A percentile compares a stretch with the other conserved stretches of the same genome.
These are phyloP conservation scores for Mionectes macconnelli DNA, from an alignment of 2,113 vertebrate species.

Conservation along the genomic window DNA sequence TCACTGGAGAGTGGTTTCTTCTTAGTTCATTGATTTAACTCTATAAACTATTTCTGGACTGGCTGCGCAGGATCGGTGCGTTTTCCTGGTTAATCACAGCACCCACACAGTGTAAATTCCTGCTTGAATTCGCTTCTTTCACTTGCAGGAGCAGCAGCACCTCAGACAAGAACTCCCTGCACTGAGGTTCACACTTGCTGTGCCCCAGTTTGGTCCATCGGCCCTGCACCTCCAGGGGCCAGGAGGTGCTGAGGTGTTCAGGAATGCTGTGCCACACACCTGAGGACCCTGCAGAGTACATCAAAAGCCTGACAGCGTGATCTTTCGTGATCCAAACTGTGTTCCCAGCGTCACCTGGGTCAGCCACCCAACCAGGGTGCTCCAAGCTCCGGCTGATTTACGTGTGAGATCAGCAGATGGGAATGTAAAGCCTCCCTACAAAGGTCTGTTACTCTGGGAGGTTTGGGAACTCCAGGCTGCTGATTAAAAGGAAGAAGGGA, in stretches of 20 bases:
- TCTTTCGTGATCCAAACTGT: too few species aligned
- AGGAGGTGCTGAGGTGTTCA: not conserved
- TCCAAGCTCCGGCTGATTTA: not conserved
- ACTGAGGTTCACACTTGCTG: not conserved
- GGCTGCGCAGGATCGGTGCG: not conserved
- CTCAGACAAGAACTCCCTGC: not conserved
- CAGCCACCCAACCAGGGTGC: not conserved
- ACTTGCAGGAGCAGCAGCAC: not conserved
- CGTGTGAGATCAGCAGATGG: not conserved
- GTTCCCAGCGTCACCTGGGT: not conserved
- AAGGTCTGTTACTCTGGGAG: not conserved
- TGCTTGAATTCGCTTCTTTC: not conserved
- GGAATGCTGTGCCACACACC: not conserved
- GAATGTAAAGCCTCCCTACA: not conserved
- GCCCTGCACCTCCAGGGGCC: not conserved
- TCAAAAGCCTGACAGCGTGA: accelerated
- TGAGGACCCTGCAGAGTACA: accelerated
- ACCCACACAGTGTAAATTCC: not conserved
- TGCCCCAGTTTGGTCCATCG: not conserved
- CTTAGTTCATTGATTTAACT: not conserved
- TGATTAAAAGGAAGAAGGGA: not conserved
- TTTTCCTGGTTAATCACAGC: not conserved
- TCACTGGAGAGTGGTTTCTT: not conserved
- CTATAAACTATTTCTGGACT: not conserved
- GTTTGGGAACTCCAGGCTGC: not conserved